Conservation (phyloP, 1,140 invertebrate genomes). For the Phthorimaea operculella region DNA sequence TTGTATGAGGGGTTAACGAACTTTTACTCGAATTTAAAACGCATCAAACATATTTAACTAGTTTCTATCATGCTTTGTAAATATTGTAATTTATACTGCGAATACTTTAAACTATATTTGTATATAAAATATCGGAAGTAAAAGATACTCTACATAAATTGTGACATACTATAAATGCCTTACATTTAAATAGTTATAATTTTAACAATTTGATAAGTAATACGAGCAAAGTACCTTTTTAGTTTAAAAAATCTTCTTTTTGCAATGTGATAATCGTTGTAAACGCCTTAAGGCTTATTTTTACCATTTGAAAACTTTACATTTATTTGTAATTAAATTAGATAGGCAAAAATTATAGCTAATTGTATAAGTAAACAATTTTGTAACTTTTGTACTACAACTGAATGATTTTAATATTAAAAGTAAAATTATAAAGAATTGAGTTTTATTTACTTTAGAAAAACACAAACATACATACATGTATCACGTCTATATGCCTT, state of each 20-base stretch:
- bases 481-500: too few species aligned
- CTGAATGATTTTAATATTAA: not conserved
- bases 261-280: not conserved
- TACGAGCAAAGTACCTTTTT: too few species aligned
- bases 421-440: too few species aligned
- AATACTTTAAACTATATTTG: not conserved
- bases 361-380: not conserved
- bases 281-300: not conserved
- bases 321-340: not conserved
- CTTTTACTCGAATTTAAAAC: too few species aligned
- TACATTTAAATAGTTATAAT: too few species aligned
- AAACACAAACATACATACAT: too few species aligned
- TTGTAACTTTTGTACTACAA: slow-evolving; percentile 1
- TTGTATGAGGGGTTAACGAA: too few species aligned
- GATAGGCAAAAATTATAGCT: not conserved
- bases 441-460: not conserved
- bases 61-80: slow-evolving; percentile 4
- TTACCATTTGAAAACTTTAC: not conserved
- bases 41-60: too few species aligned
- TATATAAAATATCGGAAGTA: not conserved
- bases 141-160: not conserved
- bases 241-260: too few species aligned
- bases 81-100: slow-evolving; percentile 6
- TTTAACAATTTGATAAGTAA: too few species aligned
- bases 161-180: not conserved